phyloP scores from a whole-genome alignment of 1,140 invertebrate genomes.

The Nixonia krombeini region DNA sequence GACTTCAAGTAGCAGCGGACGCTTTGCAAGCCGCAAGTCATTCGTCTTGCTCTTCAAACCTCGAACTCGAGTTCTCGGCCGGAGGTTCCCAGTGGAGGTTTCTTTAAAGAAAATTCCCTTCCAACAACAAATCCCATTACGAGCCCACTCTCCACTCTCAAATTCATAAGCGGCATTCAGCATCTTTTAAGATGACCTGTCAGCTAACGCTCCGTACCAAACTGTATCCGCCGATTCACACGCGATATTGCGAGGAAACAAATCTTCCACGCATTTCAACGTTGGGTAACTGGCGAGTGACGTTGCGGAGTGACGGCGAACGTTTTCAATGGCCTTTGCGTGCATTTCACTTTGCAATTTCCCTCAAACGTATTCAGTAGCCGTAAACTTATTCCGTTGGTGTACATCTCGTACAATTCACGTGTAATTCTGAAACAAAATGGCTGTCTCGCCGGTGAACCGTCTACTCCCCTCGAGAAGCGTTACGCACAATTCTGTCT shows the following conservation, averaged over 20 bases:
- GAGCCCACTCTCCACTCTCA: conserved; percentile 2
- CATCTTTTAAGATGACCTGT: conserved; percentile 33
- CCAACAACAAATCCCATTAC: conserved; percentile 60
- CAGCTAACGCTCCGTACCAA: conserved; percentile 17
- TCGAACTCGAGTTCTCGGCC: conserved; percentile 48
- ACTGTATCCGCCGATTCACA: too few relatives aligned
- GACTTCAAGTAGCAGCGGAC: conserved; percentile 59
- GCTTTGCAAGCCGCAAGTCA: conserved; percentile 60
- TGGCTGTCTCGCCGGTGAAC: conserved; percentile 1
- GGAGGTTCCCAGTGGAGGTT: conserved; percentile 54
- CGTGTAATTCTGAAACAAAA: conserved; percentile 6
- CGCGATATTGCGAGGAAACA: not conserved
- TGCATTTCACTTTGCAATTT: too few relatives aligned
- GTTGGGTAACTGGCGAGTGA: too few relatives aligned
- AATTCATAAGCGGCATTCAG: conserved; percentile 35
- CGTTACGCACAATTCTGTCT: not conserved
- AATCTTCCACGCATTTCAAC: not conserved
- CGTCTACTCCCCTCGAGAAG: not conserved
- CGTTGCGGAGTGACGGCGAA: too few relatives aligned
- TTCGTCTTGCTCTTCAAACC: conserved; percentile 52
- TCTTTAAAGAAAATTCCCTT: conserved; percentile 52
- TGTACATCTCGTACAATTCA: not conserved
- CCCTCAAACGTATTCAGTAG: too few relatives aligned
- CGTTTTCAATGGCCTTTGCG: too few relatives aligned
- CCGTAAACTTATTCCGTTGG: not conserved